Conservation (phyloP, 2,797 vertebrate genomes). For the Mormyrus proboscirostris region DNA sequence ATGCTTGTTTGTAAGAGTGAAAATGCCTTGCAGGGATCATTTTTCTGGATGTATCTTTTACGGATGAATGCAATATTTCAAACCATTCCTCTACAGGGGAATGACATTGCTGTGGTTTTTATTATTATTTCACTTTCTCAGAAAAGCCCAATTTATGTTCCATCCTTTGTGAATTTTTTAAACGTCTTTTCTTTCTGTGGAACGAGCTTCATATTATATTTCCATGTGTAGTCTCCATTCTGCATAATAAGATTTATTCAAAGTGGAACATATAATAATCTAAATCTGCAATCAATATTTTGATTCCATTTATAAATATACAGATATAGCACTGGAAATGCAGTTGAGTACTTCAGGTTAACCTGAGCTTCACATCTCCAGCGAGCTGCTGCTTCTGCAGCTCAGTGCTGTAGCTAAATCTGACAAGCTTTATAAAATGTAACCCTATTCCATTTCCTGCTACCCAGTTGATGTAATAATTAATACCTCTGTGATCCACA, state of each 20-base stretch:
- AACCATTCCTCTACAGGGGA: not conserved
- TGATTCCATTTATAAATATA: not conserved
- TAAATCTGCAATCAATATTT: not conserved
- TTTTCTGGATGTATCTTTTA: not conserved
- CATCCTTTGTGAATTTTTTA: not conserved
- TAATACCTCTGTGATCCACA: not conserved
- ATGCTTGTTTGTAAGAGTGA: not conserved
- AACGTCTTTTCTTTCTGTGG: not conserved
- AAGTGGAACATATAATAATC: not conserved
- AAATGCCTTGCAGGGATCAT: not conserved
- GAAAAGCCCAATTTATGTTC: not conserved
- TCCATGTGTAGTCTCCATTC: not conserved
- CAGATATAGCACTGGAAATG: not conserved
- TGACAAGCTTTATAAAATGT: conserved; percentile 4
- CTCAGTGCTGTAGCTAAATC: not conserved
- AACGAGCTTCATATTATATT: not conserved
- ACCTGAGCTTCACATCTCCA: not conserved
- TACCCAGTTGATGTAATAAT: conserved; percentile 6
- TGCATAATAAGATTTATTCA: not conserved
- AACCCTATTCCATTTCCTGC: not conserved
- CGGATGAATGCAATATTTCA: not conserved
- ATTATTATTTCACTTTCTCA: not conserved
- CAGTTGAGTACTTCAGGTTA: not conserved
- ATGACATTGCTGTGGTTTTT: not conserved
- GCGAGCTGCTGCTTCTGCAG: not conserved